Base-by-base conservation (phyloP, 2,113 vertebrate species). In the Anseranas semipalmata region DNA sequence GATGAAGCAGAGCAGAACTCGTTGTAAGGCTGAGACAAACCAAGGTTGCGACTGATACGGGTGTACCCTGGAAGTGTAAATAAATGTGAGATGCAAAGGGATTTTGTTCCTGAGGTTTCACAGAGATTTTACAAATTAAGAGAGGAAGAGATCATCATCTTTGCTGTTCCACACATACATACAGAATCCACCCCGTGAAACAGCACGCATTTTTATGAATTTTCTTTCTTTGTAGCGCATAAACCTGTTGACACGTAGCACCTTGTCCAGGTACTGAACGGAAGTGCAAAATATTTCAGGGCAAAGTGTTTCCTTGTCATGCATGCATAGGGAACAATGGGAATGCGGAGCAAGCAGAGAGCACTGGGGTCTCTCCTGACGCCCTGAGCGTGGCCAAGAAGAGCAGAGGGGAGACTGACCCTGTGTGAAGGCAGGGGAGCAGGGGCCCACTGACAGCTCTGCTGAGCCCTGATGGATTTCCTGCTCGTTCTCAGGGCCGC, bases 1-100 rank as follows among this genome's bases (percentile, higher is more conserved):
- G 70, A 89, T 89, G 90, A 96, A 95, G 33, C 73, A 75, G 89
- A 96, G 96, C 70, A 96, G 71, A 96, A 95, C 70, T 62, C 5
- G 0, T 85, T 7, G 39, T 32, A 58, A 96, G 58, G 81, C 74
- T 86, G 89, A 94, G 89, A 92, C 62, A 94, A 79, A 91, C 27
- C 94, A 89, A 92, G 84, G 92, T 55, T 93, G 84, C 1, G 0
- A 41, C 80, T 41, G 94, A 92, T 82, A 93, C 0, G 4, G 48
- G 56, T 56, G 84, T 73, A 84, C 45, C 53, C 65, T 91, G 62
- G 48, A 91, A 92, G 84, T 43, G 77, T 91, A 95, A 93, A 95
- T 91, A 96, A 76, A 95, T 9, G 35, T 50, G 58, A 81, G 90
- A 78, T 27, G 60, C 48, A 65, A 70, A 56, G 70, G 58, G 35